Conservation (phyloP, 2,888 invertebrate genomes). For the Diaphora mendica region DNA sequence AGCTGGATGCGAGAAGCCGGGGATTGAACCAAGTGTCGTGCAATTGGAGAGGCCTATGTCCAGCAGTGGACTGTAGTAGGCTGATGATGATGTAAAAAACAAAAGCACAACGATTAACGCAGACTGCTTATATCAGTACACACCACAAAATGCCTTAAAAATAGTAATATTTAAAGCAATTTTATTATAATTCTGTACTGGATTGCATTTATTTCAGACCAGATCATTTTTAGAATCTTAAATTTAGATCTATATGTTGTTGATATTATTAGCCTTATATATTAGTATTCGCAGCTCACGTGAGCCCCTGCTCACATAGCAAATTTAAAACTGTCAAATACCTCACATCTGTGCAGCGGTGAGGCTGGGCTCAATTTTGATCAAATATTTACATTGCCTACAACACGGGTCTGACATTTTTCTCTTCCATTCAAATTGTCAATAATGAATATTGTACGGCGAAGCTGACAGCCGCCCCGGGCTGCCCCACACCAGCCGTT, state of each 20-base stretch:
- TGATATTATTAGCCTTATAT: conserved; percentile 43
- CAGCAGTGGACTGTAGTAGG: too few relatives aligned
- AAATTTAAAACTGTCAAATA: conserved; percentile 55
- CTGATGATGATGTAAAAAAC: too few relatives aligned
- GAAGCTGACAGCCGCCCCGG: conserved; percentile 47
- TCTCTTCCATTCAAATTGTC: conserved; percentile 72
- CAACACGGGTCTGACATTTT: conserved; percentile 78
- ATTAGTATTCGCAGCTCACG: conserved; percentile 35
- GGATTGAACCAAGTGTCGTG: too few relatives aligned
- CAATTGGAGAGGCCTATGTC: too few relatives aligned
- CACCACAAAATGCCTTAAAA: too few relatives aligned
- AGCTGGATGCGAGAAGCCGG: too few relatives aligned
- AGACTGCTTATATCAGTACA: too few relatives aligned
- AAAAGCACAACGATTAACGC: too few relatives aligned
- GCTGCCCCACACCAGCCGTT: conserved; percentile 36
- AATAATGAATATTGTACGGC: conserved; percentile 72
- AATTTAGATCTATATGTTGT: conserved; percentile 33
- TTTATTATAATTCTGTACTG: neutral
- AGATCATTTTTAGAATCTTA: conserved; percentile 39
- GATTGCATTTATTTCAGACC: neutral
- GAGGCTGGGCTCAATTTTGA: conserved; percentile 58
- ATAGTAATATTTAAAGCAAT: too few relatives aligned
- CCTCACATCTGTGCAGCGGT: conserved; percentile 57
- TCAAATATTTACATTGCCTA: conserved; percentile 78
- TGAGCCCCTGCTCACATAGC: conserved; percentile 42